Evolutionary conservation across 2,888 invertebrate genomes (phyloP).

Genomic region (Parelbella ahira): DNA sequence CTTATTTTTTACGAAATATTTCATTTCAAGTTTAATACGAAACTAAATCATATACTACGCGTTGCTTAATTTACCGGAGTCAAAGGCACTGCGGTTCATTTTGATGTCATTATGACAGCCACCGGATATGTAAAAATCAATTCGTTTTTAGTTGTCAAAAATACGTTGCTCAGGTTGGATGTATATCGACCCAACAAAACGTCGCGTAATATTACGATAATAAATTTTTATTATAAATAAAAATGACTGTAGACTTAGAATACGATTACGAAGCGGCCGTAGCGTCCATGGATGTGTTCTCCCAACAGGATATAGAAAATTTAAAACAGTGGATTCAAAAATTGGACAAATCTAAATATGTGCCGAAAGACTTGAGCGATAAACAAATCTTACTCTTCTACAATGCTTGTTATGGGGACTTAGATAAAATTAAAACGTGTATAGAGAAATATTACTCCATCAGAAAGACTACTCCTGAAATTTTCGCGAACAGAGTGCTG

Average conservation of each 20-base stretch:
- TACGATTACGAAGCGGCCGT: conserved; percentile 65
- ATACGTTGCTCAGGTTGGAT: conserved; percentile 34
- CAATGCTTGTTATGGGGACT: conserved; percentile 82
- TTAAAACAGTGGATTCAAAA: conserved; percentile 69
- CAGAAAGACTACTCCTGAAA: conserved; percentile 81
- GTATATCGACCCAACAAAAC: conserved; percentile 39
- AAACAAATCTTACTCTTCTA: conserved; percentile 84
- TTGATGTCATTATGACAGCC: no score
- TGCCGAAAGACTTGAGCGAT: conserved; percentile 75
- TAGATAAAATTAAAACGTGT: conserved; percentile 81
- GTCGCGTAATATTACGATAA: conserved; percentile 47
- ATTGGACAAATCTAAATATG: conserved; percentile 69
- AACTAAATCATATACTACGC: no score
- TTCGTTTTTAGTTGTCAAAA: conserved; percentile 58
- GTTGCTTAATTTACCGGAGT: no score
- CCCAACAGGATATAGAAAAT: conserved; percentile 66
- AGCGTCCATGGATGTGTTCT: conserved; percentile 69
- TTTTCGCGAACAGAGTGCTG: conserved; percentile 81
- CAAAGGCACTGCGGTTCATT: no score
- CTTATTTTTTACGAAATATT: no score
- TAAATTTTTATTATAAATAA: conserved; percentile 34
- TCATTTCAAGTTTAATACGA: no score
- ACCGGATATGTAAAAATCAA: no score
- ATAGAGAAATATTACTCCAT: conserved; percentile 82
- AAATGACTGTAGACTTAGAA: conserved; percentile 66